Evolutionary conservation across 2,888 invertebrate species (phyloP).

Genomic region (Schizotus pectinicornis): DNA sequence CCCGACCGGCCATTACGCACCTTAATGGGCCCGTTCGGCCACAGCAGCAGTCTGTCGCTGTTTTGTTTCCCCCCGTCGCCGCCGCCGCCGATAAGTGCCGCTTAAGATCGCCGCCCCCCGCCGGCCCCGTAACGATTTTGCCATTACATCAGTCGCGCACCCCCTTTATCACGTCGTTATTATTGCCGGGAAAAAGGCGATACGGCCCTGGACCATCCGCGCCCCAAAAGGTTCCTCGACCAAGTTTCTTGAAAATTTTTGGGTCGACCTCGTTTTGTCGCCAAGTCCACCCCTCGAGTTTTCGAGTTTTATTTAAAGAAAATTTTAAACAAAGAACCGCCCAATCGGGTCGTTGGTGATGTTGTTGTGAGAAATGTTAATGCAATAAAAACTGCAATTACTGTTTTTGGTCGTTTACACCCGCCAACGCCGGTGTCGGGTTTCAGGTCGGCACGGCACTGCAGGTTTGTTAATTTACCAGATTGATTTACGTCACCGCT

Average conservation of each 20-base stretch:
- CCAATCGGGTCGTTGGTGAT: too few species aligned
- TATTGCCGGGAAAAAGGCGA: slow-evolving; percentile 26
- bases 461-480: slow-evolving; percentile 53
- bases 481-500: slow-evolving; percentile 56
- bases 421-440: slow-evolving; percentile 22
- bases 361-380: too few species aligned
- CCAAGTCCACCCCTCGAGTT: too few species aligned
- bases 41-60: slow-evolving; percentile 54
- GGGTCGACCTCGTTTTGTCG: too few species aligned
- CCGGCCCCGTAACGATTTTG: slow-evolving; percentile 43
- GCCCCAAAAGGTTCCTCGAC: too few species aligned
- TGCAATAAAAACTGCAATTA: slow-evolving; percentile 2
- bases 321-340: too few species aligned
- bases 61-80: slow-evolving; percentile 38
- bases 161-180: slow-evolving; percentile 41
- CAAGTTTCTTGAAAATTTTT: too few species aligned
- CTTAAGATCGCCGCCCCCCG: slow-evolving; percentile 40
- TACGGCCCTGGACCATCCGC: too few species aligned
- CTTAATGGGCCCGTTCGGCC: slow-evolving; percentile 66
- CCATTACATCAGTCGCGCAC: slow-evolving; percentile 44
- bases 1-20: slow-evolving; percentile 75
- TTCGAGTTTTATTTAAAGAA: too few species aligned
- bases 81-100: slow-evolving; percentile 48
- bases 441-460: slow-evolving; percentile 33
- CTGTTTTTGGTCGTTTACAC: slow-evolving; percentile 12